phyloP scores from a whole-genome alignment of 2,113 vertebrate species.

The Lates calcarifer region DNA sequence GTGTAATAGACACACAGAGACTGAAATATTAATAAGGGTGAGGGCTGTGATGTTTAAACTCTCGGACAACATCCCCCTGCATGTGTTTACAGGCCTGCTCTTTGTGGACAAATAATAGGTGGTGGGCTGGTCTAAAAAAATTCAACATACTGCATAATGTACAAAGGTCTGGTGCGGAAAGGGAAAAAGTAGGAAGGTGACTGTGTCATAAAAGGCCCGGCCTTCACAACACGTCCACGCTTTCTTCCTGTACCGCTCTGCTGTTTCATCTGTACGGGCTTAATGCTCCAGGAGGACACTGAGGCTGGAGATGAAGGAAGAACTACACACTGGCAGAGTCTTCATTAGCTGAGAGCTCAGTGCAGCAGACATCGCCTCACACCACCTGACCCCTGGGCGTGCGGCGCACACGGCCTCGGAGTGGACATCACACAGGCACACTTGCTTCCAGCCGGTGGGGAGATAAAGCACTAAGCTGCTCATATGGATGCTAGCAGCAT shows the following conservation, averaged over 20 bases:
- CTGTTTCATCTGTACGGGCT: slow-evolving; percentile 32
- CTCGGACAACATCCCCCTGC: slow-evolving; percentile 67
- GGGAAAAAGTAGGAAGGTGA: slow-evolving; percentile 41
- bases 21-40: slow-evolving; percentile 70
- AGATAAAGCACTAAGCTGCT: slow-evolving; percentile 67
- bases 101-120: slow-evolving; percentile 73
- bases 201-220: slow-evolving; percentile 38
- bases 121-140: slow-evolving; percentile 65
- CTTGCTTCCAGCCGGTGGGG: slow-evolving; percentile 43
- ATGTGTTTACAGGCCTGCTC: slow-evolving; percentile 55
- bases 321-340: slow-evolving; percentile 24
- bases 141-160: slow-evolving; percentile 70
- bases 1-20: slow-evolving; percentile 48
- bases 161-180: slow-evolving; percentile 63
- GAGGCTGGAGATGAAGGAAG: slow-evolving; percentile 32
- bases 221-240: slow-evolving; percentile 38
- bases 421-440: slow-evolving; percentile 58
- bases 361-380: slow-evolving; percentile 52
- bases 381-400: slow-evolving; percentile 58
- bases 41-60: slow-evolving; percentile 72
- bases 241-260: slow-evolving; percentile 26
- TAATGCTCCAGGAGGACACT: slow-evolving; percentile 34
- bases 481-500: slow-evolving; percentile 68
- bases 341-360: slow-evolving; percentile 51
- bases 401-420: slow-evolving; percentile 36